Evolutionary conservation across 2,113 vertebrate genomes (phyloP), one percentile per base, ranked within the genome.

Genomic region (Apeltes quadracus): DNA sequence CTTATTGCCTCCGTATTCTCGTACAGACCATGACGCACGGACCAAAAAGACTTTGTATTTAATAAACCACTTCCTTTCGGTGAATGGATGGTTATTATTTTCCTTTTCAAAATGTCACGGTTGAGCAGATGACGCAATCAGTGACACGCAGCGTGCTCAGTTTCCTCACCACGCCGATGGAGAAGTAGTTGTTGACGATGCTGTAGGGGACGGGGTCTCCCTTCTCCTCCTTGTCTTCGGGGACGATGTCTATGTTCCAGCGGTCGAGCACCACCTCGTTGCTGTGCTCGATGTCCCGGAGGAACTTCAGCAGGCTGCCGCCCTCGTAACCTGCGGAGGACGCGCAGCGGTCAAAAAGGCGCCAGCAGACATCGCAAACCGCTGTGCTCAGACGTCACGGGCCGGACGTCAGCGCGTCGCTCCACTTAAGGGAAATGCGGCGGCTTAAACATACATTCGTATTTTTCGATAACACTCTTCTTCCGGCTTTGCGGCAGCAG

Each of bases 101-200:
- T 29, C 2, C 2, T 46, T n/a, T 51, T 38, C 34, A 23, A 23
- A 20, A 62, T 46, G 1, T 39, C 18, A 12, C 10, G 10, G 10
- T 55, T 54, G 11, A 7, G 39, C 29, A 29, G 16, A 22, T 34
- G 1, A 20, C 8, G 3, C 9, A 13, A n/a, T 64, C 32, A 38
- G 32, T 58, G 20, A 3, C 3, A 22, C n/a, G 54, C 38, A 7
- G 8, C 4, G 22, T 2, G 22, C 20, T 75, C 1, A 3, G 13
- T 10, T 18, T 66, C 75, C 96, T 96, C 85, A 98, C 97, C 95
- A 98, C 97, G 23, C 97, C 97, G 0, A 98, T 96, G 75, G 97
- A 98, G 90, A 98, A 98, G 73, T 98, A 98, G 91, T 98, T 98
- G 93, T 98, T 98, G 92, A 98, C 94, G 81, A 98, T 98, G 85